Conservation (phyloP, 2,797 vertebrate species). For the Typhlichthys eigenmanni region DNA sequence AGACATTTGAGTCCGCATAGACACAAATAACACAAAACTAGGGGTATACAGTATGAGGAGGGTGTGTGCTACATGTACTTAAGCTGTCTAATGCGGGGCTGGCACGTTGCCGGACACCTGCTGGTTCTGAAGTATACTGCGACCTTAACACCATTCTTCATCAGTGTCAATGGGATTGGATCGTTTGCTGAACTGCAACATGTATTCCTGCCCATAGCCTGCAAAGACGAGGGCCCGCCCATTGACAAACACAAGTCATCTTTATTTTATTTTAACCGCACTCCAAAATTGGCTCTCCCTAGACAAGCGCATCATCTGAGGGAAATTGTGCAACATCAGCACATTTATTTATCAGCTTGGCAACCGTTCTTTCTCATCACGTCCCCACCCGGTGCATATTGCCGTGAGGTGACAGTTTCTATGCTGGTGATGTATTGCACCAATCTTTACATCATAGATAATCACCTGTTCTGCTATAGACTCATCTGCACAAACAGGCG, state of each 20-base stretch:
- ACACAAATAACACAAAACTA: no score
- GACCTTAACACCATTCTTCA: not conserved
- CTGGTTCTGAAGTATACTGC: no score
- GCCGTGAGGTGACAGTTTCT: conserved; percentile 35
- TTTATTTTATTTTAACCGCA: not conserved
- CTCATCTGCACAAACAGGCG: conserved; percentile 43
- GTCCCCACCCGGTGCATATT: conserved; percentile 22
- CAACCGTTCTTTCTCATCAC: conserved; percentile 4
- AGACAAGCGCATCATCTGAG: conserved; percentile 28
- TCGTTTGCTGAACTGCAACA: conserved; percentile 2
- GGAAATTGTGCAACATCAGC: conserved; percentile 36
- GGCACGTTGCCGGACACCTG: no score
- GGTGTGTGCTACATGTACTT: no score
- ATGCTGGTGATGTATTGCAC: conserved; percentile 45
- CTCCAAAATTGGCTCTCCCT: conserved; percentile 30
- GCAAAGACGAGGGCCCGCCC: conserved; percentile 2
- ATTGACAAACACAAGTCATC: conserved; percentile 9
- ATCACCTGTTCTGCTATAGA: conserved; percentile 50
- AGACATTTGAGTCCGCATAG: no score
- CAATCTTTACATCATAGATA: conserved; percentile 46
- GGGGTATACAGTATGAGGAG: no score
- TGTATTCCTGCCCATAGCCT: conserved; percentile 3
- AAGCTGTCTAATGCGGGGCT: no score
- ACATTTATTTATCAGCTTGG: conserved; percentile 21
- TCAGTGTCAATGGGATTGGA: conserved; percentile 4